Conservation (phyloP, 2,888 invertebrate species). For the Diarsia rubi region DNA sequence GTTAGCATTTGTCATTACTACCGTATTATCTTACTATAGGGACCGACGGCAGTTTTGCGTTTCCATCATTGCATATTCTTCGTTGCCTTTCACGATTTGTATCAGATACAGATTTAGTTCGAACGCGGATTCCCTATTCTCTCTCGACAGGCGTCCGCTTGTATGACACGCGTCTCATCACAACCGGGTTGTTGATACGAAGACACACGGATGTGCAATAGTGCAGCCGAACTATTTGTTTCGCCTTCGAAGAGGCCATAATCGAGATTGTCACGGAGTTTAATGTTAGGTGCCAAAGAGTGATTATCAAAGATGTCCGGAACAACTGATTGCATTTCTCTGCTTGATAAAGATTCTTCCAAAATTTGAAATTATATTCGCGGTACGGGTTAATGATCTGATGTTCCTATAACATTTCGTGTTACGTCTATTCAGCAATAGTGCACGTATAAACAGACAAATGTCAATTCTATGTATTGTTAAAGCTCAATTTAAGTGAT, state of each 20-base stretch:
- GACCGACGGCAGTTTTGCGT: slow-evolving; percentile 79
- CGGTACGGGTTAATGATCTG: slow-evolving; percentile 90
- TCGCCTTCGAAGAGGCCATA: slow-evolving; percentile 73
- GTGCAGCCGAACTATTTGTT: slow-evolving; percentile 72
- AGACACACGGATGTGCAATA: slow-evolving; percentile 73
- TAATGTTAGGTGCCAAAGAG: slow-evolving; percentile 90
- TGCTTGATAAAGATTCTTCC: slow-evolving; percentile 85
- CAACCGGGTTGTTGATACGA: slow-evolving; percentile 55
- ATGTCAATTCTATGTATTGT: slow-evolving; percentile 89
- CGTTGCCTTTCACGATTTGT: slow-evolving; percentile 84
- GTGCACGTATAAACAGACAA: slow-evolving; percentile 79
- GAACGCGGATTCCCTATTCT: slow-evolving; percentile 70
- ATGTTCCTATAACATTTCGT: slow-evolving; percentile 89
- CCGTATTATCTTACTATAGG: slow-evolving; percentile 80
- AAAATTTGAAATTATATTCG: slow-evolving; percentile 87
- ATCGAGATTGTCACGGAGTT: slow-evolving; percentile 80
- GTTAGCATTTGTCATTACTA: slow-evolving; percentile 84
- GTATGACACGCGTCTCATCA: slow-evolving; percentile 59
- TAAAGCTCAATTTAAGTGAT: slow-evolving; percentile 89
- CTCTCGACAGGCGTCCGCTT: slow-evolving; percentile 62
- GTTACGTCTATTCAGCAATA: slow-evolving; percentile 82
- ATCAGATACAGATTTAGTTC: slow-evolving; percentile 76
- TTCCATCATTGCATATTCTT: slow-evolving; percentile 83
- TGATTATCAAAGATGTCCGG: slow-evolving; percentile 89
- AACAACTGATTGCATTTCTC: slow-evolving; percentile 84